phyloP scores from a whole-genome alignment of 2,113 vertebrate genomes.

The Ageneiosus marmoratus region DNA sequence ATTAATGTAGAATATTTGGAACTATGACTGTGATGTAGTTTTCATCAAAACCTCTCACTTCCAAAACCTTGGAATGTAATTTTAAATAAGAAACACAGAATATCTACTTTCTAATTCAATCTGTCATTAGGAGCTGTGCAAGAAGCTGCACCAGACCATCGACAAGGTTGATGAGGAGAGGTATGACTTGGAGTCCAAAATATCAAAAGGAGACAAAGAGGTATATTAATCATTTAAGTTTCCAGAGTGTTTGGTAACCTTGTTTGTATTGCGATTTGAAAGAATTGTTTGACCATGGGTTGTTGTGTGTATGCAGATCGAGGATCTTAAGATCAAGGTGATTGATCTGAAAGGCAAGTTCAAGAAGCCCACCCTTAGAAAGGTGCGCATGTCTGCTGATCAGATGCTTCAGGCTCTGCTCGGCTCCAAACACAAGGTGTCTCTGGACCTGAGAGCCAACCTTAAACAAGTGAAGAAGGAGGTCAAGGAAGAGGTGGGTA shows the following conservation, averaged over 20 bases:
- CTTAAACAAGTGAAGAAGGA: constrained; percentile 92
- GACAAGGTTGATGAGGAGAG: constrained; percentile 89
- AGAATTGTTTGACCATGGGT: not conserved
- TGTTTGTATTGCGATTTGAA: not conserved
- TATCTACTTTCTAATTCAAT: not conserved
- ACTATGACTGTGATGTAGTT: not conserved
- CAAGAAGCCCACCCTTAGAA: constrained; percentile 80
- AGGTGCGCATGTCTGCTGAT: constrained; percentile 86
- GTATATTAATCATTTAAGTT: constrained; percentile 60
- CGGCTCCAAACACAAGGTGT: constrained; percentile 91
- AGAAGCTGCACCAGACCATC: constrained; percentile 81
- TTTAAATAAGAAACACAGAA: not conserved
- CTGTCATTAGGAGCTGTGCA: constrained; percentile 81
- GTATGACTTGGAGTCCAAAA: constrained; percentile 83
- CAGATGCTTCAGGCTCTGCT: constrained; percentile 86
- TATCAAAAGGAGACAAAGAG: constrained; percentile 85
- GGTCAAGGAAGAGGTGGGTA: constrained; percentile 82
- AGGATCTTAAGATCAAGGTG: constrained; percentile 85
- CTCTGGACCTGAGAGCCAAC: constrained; percentile 87
- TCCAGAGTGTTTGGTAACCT: not conserved
- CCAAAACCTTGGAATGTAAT: not conserved
- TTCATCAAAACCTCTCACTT: not conserved
- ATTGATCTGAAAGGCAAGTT: constrained; percentile 86
- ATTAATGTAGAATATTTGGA: not conserved
- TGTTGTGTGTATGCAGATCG: constrained; percentile 69